A percentile compares a stretch with the other conserved stretches of the same genome.
Evolutionary conservation across 2,888 invertebrate species (phyloP).

Genomic region (Autographa pulchrina): DNA sequence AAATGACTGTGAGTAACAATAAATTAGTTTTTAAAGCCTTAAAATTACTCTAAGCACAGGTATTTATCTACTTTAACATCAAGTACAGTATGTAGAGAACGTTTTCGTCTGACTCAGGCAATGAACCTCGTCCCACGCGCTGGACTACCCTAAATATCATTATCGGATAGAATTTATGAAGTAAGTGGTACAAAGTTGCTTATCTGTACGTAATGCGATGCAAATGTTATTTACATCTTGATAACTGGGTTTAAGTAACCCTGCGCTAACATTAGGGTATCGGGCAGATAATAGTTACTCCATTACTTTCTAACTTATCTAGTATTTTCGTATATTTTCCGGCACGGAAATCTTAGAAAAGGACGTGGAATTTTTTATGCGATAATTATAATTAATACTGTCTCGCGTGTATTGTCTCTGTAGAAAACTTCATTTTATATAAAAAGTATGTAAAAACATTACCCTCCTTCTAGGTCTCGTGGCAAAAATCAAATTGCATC

Average conservation of each 20-base stretch:
- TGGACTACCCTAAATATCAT: conserved; percentile 44
- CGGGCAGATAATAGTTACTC: conserved; percentile 15
- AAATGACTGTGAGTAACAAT: too few relatives aligned
- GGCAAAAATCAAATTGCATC: background rate
- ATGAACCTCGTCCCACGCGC: conserved; percentile 52
- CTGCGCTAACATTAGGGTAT: conserved; percentile 24
- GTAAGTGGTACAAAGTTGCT: conserved; percentile 38
- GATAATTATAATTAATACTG: too few relatives aligned
- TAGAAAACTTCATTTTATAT: too few relatives aligned
- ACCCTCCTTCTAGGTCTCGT: too few relatives aligned
- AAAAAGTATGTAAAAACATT: too few relatives aligned
- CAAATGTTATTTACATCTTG: conserved; percentile 46
- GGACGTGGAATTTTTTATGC: background rate
- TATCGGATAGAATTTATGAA: conserved; percentile 48
- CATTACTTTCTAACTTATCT: conserved; percentile 13
- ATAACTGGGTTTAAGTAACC: conserved; percentile 39
- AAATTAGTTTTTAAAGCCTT: background rate
- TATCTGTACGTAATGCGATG: conserved; percentile 49
- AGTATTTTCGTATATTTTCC: background rate
- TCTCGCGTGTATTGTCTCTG: too few relatives aligned
- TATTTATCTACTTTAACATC: background rate
- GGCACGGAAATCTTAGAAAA: background rate
- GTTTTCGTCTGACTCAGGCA: conserved; percentile 47
- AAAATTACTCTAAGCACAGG: background rate
- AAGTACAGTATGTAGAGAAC: conserved; percentile 15